Base-by-base conservation (phyloP, 2,888 invertebrate genomes). In the Acronicta leporina region DNA sequence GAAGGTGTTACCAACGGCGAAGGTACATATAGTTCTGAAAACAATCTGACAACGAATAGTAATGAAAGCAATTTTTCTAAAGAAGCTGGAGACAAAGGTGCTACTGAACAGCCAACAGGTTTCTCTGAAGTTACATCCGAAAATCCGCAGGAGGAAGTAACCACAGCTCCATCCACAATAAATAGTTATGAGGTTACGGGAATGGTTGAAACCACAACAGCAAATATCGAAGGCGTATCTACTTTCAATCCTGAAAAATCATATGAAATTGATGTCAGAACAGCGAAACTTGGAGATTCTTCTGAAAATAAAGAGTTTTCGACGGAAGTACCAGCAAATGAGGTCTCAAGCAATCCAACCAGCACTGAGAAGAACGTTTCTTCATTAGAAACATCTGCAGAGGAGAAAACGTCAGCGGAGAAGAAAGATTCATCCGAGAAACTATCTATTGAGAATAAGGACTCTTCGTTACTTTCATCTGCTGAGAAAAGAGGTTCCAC, bases 241-340 rank as follows among this genome's bases (percentile, higher is more conserved):
- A 15, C 27, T 11, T 5, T 10, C 8, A 50, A 10, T 0, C 30
- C n/a, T 4, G 42, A 33, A 50, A 41, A 4, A 9, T 42, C 40
- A 3, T 10, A 14, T 5, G 27, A 30, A 11, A 41, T 13, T 41
- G n/a, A 47, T 10, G 14, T n/a, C 11, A 8, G n/a, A 27, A 20
- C 54, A 14, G 16, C n/a, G 5, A 42, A 44, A 41, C 14, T 41
- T 54, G 11, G 33, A 33, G 11, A 33, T n/a, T 38, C 38, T n/a
- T 13, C 38, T 38, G 38, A 38, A 38, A 38, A 38, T 1, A 38
- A 38, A n/a, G 38, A 38, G 5, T 0, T n/a, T 38, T 38, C 38
- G n/a, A n/a, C 1, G 7, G 38, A n/a, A 38, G 7, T n/a, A 2
- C n/a, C 38, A n/a, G n/a, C 6, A 38, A n/a, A 38, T 13, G 6